Evolutionary conservation across 2,113 vertebrate genomes (phyloP), one percentile per base, ranked within the genome.

Genomic region (Sceloporus undulatus): DNA sequence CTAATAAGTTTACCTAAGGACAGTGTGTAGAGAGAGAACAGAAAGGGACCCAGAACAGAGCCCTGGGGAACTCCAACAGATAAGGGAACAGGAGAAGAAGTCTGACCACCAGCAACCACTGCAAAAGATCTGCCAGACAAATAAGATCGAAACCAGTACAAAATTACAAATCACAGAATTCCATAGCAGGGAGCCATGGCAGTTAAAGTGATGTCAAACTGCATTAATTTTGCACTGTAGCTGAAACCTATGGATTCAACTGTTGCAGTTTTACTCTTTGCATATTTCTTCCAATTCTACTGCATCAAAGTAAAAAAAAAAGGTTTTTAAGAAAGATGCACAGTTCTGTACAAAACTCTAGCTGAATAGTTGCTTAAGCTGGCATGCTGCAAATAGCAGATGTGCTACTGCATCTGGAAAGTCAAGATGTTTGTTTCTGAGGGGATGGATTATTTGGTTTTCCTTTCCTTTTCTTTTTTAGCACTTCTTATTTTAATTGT

Each of bases 401-500:
- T 73, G 84, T 48, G 90, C 91, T 80, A 7, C 1, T 85, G 75
- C 85, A 92, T 95, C 90, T 85, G 89, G 83, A 93, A 95, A 94
- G 62, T 78, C 73, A 91, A 91, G 85, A 94, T 75, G 89, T 6
- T 86, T 87, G 84, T 88, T 94, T 91, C 76, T 85, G 89, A 93
- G 83, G 70, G 79, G 56, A 13, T 88, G 42, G 76, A 80, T 34
- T 88, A 73, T 84, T 3, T 38, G 5, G n/a, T 68, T 21, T 68
- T 68, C 11, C 18, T 62, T 62, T 18, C 7, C 3, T 56, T 34
- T 21, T 21, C 85, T 93, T 92, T 89, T 92, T 92, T 93, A 85
- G 92, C 91, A 91, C 66, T 73, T 92, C 85, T 74, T 88, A 90
- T 91, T 95, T 94, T 95, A 95, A 95, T 96, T 94, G 94, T 95